phyloP scores from a whole-genome alignment of 2,113 vertebrate genomes.

The Hipposideros armiger region DNA sequence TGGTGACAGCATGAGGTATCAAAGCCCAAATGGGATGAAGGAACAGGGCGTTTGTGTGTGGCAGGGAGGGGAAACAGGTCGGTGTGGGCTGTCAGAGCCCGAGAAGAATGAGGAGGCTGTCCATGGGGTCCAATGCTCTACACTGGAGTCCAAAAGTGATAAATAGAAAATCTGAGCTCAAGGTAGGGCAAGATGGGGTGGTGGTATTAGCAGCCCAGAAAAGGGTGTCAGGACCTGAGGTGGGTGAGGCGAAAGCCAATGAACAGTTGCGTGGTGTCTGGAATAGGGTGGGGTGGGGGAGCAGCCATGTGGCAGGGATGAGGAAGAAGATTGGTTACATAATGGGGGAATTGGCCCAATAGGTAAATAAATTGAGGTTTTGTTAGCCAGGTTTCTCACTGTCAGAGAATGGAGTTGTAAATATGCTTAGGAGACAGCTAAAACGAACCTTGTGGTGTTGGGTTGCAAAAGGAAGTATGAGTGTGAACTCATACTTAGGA shows the following conservation, averaged over 20 bases:
- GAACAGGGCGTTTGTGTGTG: neutral
- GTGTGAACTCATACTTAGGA: neutral
- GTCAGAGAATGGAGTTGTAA: neutral
- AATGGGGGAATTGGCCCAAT: neutral
- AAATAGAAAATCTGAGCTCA: neutral
- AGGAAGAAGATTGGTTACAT: neutral
- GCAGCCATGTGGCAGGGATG: neutral
- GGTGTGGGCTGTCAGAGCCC: neutral
- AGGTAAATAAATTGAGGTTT: neutral
- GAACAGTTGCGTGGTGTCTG: neutral
- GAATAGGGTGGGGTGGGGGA: fast-evolving
- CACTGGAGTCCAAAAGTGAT: no score
- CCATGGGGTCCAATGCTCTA: neutral
- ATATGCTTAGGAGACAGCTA: neutral
- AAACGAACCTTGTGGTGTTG: neutral
- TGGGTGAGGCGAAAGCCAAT: neutral
- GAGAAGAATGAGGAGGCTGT: neutral
- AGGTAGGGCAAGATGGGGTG: neutral
- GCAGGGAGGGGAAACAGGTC: neutral
- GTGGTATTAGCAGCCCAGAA: neutral
- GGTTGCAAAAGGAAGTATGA: neutral
- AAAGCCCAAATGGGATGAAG: neutral
- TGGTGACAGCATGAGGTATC: neutral
- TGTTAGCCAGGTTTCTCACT: neutral
- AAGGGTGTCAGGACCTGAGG: neutral